Evolutionary conservation across 2,113 vertebrate genomes (phyloP).

Genomic region (Hippopotamus amphibius): DNA sequence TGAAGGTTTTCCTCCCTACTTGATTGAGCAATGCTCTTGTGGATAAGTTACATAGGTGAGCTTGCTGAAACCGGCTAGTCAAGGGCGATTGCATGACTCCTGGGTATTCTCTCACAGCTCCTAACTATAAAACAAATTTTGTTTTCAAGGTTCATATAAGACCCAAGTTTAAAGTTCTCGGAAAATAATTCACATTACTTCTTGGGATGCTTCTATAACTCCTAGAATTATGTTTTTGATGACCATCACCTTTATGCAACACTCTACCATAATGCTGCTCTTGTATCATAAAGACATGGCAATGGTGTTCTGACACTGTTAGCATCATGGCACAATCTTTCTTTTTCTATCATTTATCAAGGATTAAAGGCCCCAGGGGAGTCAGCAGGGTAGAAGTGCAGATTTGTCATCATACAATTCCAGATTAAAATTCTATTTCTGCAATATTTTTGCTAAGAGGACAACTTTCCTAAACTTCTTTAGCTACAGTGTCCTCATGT

Average conservation of each 20-base stretch:
- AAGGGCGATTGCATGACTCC: neutral
- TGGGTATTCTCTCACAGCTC: neutral
- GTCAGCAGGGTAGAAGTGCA: neutral
- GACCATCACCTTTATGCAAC: neutral
- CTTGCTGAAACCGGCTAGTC: conserved; percentile 4
- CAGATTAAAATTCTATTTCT: neutral
- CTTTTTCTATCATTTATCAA: neutral
- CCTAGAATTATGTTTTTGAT: neutral
- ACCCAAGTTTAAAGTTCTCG: neutral
- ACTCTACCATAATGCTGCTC: neutral
- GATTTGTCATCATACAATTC: neutral
- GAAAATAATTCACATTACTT: conserved; percentile 10
- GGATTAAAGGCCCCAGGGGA: neutral
- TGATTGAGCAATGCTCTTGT: conserved; percentile 14
- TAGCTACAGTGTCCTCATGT: neutral
- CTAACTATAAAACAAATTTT: neutral
- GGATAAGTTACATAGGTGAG: neutral
- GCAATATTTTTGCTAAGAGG: neutral
- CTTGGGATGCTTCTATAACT: neutral
- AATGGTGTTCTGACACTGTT: neutral
- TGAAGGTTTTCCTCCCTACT: neutral
- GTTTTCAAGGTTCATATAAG: neutral
- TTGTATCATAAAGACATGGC: neutral
- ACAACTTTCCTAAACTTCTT: neutral
- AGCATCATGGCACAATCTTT: neutral